Evolutionary conservation across 92 coral and sea anemone genomes (phyloP), one percentile per base, ranked within the genome.

Genomic region (Porites cylindrica): DNA sequence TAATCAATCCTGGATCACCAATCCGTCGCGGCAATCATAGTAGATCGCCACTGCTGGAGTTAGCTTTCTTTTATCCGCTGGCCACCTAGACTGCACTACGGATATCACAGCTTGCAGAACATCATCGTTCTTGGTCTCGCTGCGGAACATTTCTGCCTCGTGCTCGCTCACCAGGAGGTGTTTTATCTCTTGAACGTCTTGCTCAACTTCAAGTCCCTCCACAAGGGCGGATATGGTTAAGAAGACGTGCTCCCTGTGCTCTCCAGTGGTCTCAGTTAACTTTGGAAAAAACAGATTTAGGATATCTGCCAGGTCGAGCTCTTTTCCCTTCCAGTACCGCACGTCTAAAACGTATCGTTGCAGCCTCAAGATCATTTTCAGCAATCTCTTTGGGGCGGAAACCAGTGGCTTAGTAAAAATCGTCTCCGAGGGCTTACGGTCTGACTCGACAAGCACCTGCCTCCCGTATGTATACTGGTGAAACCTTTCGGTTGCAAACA

Each of bases 51-150:
- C 29, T 3, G 60, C 29, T 56, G 71, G 70, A 14, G 81, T 20
- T 13, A 85, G 66, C 18, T 32, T 38, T 54, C 50, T 60, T 68
- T 74, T 85, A 32, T n/a, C 54, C 23, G 61, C 86, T 23, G 83
- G 90, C 87, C 87, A 90, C 70, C 83, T 61, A 2, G 17, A 23
- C 72, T 64, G 90, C 1, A 75, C 51, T 10, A 69, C 3, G 24
- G 21, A 60, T 50, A 76, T 77, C 8, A 85, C 69, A 3, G 12
- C 23, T 58, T 88, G 89, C 24, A 83, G 66, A 51, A 43, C 77
- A 51, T 87, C 79, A 68, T 91, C 83, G 38, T 83, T 69, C 9
- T 72, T 82, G 1, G 82, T 82, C 69, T 77, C 86, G 3, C 2
- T 26, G 32, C 67, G 67, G 20, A 52, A 23, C 47, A 8, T 70